Percentiles rank a stretch among this genome's conserved stretches.
Evolutionary conservation across 92 coral and sea anemone species (phyloP).

Genomic region (Nematostella vectensis): DNA sequence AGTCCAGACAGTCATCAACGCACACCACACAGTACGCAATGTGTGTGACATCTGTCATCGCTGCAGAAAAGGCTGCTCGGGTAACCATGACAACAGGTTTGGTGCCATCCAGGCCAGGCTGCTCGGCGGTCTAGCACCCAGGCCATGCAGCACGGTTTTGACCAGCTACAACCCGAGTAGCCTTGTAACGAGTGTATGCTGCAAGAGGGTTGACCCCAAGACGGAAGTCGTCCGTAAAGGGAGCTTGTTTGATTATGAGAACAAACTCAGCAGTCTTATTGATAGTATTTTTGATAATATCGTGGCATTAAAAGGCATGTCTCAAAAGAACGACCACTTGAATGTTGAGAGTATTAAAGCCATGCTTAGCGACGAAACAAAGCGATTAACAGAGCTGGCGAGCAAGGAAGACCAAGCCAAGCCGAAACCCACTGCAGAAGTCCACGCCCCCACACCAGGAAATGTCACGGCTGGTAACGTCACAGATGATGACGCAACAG

Average conservation of each 20-base stretch:
- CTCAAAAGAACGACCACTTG: not conserved
- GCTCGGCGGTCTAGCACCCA: not conserved
- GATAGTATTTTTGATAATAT: conserved; percentile 30
- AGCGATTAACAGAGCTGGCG: not conserved
- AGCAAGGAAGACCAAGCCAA: not conserved
- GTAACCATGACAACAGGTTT: conserved; percentile 9
- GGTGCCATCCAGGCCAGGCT: conserved; percentile 12
- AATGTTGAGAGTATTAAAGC: not conserved
- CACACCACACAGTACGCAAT: conserved; percentile 17
- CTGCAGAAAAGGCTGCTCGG: conserved; percentile 17
- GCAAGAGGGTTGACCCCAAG: conserved; percentile 5
- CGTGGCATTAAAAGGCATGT: not conserved
- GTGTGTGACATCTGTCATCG: conserved; percentile 53
- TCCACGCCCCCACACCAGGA: conserved; percentile 1
- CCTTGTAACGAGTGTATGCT: conserved; percentile 33
- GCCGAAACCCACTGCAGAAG: not conserved
- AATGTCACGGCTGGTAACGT: not conserved
- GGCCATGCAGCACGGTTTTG: conserved; percentile 24
- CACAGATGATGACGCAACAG: not conserved
- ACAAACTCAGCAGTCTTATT: conserved; percentile 17
- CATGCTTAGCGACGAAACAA: not conserved
- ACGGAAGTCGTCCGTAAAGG: not conserved
- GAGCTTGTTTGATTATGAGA: conserved; percentile 4
- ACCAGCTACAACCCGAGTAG: conserved; percentile 18
- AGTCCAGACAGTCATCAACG: conserved; percentile 2